Base-by-base conservation (phyloP, 2,113 vertebrate species). In the Cephalopterus ornatus region DNA sequence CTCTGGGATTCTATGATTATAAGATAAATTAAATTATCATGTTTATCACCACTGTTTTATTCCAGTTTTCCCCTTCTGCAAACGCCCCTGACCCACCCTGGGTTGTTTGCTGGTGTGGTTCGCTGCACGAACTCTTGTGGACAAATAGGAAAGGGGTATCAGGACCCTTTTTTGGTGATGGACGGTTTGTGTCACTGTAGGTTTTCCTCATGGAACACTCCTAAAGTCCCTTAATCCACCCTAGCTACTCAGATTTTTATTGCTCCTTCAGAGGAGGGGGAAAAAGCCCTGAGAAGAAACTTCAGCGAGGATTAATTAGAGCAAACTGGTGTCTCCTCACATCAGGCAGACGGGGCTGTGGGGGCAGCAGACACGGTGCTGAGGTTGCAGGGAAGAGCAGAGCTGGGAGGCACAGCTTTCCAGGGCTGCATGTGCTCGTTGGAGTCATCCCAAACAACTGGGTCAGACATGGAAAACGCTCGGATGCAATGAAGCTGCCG, bases 391-490 rank as follows among this genome's bases (percentile, higher is more conserved):
- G 63, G 14, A 11, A 35, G 65, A 75, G 52, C 73, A 42, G 79
- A 65, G 81, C 88, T 44, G 50, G 8, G 8, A 92, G 76, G 46
- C 52, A 10, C 37, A 41, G 46, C 50, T 37, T n/a, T 47, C 39
- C 85, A 18, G 12, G 77, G 50, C 71, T 73, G 72, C 12, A 37
- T 30, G 53, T 23, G 75, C 91, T 85, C 85, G 59, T 87, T 59
- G 22, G 55, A 65, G 83, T 49, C 63, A 91, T 77, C 96, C 97
- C 97, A 97, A 98, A 97, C 92, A 91, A 91, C 97, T 79, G 95
- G 96, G 97, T 97, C 98, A 97, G 97, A 98, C 98, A 97, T 93
- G 94, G 95, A 83, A 97, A 97, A 96, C 83, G 95, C 97, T 95
- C 97, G 93, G 97, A 98, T 98, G 41, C 98, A 97, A 92, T 52